Evolutionary conservation across 2,113 vertebrate species (phyloP), one percentile per base, ranked within the genome.

Genomic region (Pachypanchax playfairii): DNA sequence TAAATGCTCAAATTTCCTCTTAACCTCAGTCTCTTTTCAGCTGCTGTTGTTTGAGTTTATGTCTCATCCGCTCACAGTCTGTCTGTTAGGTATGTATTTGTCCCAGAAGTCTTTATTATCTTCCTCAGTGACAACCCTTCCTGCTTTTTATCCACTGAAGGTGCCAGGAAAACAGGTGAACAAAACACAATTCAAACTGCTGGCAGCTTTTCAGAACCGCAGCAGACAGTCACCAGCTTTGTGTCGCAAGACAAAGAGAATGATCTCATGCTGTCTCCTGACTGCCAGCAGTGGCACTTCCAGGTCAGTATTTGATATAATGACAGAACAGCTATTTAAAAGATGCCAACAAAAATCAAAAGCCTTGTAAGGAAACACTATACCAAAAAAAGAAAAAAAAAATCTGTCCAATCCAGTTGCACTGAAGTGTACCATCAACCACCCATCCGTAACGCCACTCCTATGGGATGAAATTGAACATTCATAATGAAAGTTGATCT

Each of bases 401-500:
- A 43, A 73, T 61, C 10, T 57, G 57, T 70, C 77, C 35, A 60
- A n/a, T 66, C 47, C 44, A 43, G 65, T 22, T 49, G 43, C 56
- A 15, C 17, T 46, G 15, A 81, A 79, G 54, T 65, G 60, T 73
- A 25, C 33, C 12, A 22, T 48, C 63, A 47, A 53, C 42, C 26
- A 25, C 52, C 20, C 44, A 14, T 41, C 6, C 21, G 85, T 72
- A 78, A 84, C 77, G 59, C 61, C 54, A 74, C 35, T 78, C 50
- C n/a, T 29, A 12, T 35, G 48, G 65, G 60, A 84, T 83, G 70
- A 87, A 79, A 74, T 53, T 42, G 20, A 46, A 43, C 49, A 56
- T 83, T 76, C 60, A 69, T 61, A 58, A 73, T 82, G 68, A 70
- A 79, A 86, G 59, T 21, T 46, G 61, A 85, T 77, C 58, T 65